Base-by-base conservation (phyloP, 2,888 invertebrate genomes). In the Heteromurus nitidus region DNA sequence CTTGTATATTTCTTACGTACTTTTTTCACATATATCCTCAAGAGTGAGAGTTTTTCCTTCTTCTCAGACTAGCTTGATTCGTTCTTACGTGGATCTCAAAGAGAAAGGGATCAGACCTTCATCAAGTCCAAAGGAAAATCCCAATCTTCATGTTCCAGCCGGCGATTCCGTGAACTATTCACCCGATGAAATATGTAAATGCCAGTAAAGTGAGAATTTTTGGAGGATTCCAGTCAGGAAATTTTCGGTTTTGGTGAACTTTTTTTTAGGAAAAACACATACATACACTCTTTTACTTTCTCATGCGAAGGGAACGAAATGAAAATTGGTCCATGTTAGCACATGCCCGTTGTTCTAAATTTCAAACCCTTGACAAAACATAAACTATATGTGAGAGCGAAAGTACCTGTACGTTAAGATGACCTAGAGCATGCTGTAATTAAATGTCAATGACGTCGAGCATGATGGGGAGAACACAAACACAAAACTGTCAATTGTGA, bases 71-170 rank as follows among this genome's bases (percentile, higher is more conserved):
- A n/a, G 36, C 60, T 72, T 44, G 42, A 64, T 76, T n/a, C n/a
- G n/a, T 68, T 68, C 62, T 76, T 55, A n/a, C 47, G 9, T 22
- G 68, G 31, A 60, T 22, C 47, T 47, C 24, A 30, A 28, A 47
- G 16, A 67, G 67, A 58, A 67, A 67, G 42, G 68, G 68, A 76
- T 76, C 76, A 68, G 60, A 60, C 67, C 30, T 68, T 68, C 76
- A 76, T 68, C 74, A 74, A 74, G 74, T 74, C 74, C 64, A 65
- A 62, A 50, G 42, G 74, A 53, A 74, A 50, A 65, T 65, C 50
- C 50, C 74, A 65, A 74, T 55, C 74, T 64, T 64, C 55, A 18
- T 30, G 16, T 73, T 62, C 73, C 62, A 62, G 60, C 30, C 73
- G n/a, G 20, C 50, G 47, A 47, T 47, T 16, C n/a, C 47, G 7